Percentiles rank a stretch among this genome's conserved stretches.
phyloP scores from a whole-genome alignment of 2,888 invertebrate genomes.

The Morinoia aosen region DNA sequence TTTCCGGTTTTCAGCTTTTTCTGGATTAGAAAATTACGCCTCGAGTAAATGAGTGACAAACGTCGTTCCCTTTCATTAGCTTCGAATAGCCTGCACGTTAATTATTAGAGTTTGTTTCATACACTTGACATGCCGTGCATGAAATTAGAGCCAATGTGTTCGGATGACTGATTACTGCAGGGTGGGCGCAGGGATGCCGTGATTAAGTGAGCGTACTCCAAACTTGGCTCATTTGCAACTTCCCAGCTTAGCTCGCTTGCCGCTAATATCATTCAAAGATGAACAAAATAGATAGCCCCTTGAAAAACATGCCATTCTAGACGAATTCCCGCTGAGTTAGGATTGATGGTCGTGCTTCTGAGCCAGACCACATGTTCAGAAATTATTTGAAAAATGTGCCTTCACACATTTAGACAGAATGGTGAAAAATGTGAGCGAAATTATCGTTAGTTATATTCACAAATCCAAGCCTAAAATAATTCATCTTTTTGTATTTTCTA shows the following conservation, averaged over 20 bases:
- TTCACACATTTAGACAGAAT: too few relatives aligned
- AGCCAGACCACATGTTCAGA: neutral
- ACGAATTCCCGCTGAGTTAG: neutral
- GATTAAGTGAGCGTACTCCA: neutral
- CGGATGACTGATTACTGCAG: neutral
- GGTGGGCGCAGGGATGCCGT: neutral
- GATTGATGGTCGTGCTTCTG: neutral
- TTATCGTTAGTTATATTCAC: too few relatives aligned
- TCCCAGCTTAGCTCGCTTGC: neutral
- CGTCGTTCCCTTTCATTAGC: neutral
- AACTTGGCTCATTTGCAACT: constrained; percentile 1
- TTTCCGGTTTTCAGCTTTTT: neutral
- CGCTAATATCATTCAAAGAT: neutral
- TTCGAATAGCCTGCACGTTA: neutral
- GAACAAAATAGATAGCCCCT: neutral
- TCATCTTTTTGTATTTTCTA: too few relatives aligned
- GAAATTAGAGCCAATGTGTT: neutral
- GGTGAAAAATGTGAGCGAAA: too few relatives aligned
- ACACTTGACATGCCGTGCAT: neutral
- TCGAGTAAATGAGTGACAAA: neutral
- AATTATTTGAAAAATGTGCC: too few relatives aligned
- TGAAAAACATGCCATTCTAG: neutral
- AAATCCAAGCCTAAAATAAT: too few relatives aligned
- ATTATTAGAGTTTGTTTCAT: neutral
- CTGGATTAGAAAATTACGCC: neutral